A percentile compares a stretch with the other conserved stretches of the same genome.
Evolutionary conservation across 2,797 vertebrate genomes (phyloP).

Genomic region (Phoebastria nigripes): DNA sequence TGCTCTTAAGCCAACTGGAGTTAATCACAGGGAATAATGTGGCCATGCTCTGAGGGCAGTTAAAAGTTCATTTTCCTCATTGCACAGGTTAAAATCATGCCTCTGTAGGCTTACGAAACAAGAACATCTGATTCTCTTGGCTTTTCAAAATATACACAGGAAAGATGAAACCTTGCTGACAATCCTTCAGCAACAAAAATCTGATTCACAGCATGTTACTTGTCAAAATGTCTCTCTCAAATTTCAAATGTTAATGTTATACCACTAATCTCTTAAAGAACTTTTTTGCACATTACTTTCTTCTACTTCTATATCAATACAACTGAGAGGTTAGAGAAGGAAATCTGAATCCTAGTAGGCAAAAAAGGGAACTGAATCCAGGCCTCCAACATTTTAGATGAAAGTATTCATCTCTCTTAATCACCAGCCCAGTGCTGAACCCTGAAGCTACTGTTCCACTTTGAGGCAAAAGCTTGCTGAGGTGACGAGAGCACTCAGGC

Average conservation of each 20-base stretch:
- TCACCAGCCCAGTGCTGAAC: neutral
- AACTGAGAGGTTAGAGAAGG: neutral
- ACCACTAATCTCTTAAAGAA: neutral
- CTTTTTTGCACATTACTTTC: neutral
- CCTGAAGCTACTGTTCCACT: neutral
- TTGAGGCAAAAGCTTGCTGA: neutral
- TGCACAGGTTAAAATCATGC: neutral
- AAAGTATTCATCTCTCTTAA: neutral
- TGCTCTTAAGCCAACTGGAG: neutral
- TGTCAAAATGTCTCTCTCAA: conserved; percentile 51
- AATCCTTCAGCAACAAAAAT: conserved; percentile 50
- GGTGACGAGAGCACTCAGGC: neutral
- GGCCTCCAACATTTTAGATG: neutral
- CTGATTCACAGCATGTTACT: conserved; percentile 58
- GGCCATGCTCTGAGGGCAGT: neutral
- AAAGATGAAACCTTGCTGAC: conserved; percentile 44
- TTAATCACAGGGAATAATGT: neutral
- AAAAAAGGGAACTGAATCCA: neutral
- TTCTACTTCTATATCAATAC: neutral
- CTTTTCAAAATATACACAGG: conserved; percentile 40
- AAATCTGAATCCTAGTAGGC: neutral
- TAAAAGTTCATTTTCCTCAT: neutral
- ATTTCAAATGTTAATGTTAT: conserved; percentile 54
- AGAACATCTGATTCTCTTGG: conserved; percentile 31
- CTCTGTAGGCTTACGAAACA: neutral